These are phyloP conservation scores for Cepphus grylle DNA, from an alignment of 2,113 vertebrate genomes.

Conservation along the genomic window DNA sequence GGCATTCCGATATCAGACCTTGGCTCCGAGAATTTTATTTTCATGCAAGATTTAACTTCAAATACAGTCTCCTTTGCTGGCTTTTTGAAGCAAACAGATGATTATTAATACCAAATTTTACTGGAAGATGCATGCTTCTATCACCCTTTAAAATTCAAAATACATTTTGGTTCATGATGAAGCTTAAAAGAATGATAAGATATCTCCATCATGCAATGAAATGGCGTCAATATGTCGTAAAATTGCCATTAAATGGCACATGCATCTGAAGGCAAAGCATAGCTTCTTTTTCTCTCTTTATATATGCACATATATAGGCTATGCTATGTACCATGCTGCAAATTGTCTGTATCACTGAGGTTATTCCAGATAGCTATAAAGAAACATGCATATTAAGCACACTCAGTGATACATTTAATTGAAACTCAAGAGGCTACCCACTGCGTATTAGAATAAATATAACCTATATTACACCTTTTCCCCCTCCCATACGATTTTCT, in stretches of 20 bases:
- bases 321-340: neutral
- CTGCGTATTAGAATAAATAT: neutral
- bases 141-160: neutral
- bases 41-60: conserved; percentile 29
- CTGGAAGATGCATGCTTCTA: neutral
- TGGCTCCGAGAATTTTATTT: neutral
- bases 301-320: neutral
- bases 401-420: neutral
- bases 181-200: neutral
- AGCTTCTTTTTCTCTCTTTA: neutral
- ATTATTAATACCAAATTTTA: neutral
- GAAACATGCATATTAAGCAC: neutral
- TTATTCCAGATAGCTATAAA: neutral
- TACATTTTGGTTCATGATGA: neutral
- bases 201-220: neutral
- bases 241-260: neutral
- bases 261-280: neutral
- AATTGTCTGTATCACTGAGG: neutral
- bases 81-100: neutral
- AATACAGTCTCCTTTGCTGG: neutral
- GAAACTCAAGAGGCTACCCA: neutral
- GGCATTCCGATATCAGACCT: neutral
- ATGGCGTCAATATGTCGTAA: neutral
- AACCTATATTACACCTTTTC: neutral
- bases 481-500: neutral